phyloP scores from a whole-genome alignment of 1,140 invertebrate genomes.

The Neodiprion pinetum region DNA sequence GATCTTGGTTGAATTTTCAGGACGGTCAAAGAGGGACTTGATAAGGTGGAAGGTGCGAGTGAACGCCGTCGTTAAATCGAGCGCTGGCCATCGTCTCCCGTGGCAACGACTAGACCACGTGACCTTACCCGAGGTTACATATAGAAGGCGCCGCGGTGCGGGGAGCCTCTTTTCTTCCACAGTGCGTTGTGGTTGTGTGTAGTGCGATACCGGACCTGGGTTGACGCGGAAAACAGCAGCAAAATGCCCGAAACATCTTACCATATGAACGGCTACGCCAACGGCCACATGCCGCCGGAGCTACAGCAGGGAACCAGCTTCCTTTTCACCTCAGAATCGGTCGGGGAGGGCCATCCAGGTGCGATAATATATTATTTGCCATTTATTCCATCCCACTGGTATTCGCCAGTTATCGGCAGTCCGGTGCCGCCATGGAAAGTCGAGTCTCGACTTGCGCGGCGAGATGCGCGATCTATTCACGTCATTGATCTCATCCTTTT shows the following conservation, averaged over 20 bases:
- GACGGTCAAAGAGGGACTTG: neutral
- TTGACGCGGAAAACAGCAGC: constrained; percentile 30
- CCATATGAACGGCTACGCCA: constrained; percentile 77
- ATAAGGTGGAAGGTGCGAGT: neutral
- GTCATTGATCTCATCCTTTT: constrained; percentile 6
- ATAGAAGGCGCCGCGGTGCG: constrained; percentile 39
- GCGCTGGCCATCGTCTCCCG: constrained; percentile 15
- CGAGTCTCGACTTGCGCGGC: constrained; percentile 16
- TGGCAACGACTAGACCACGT: constrained; percentile 33
- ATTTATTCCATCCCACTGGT: constrained; percentile 20
- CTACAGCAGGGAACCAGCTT: constrained; percentile 87
- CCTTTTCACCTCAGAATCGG: constrained; percentile 98
- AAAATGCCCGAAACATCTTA: constrained; percentile 77
- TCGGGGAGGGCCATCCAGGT: constrained; percentile 98
- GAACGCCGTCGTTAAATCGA: neutral
- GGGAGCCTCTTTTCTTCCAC: constrained; percentile 55
- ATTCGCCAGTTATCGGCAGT: neutral
- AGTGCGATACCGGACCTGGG: neutral
- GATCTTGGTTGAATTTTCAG: neutral
- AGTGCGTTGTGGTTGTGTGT: constrained; percentile 39
- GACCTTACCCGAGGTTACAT: constrained; percentile 52
- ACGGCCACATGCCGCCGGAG: constrained; percentile 75
- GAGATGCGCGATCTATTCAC: constrained; percentile 22
- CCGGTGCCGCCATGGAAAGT: neutral
- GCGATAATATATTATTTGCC: constrained; percentile 49